Base-by-base conservation (phyloP, 2,888 invertebrate species). In the Heliconius sara region DNA sequence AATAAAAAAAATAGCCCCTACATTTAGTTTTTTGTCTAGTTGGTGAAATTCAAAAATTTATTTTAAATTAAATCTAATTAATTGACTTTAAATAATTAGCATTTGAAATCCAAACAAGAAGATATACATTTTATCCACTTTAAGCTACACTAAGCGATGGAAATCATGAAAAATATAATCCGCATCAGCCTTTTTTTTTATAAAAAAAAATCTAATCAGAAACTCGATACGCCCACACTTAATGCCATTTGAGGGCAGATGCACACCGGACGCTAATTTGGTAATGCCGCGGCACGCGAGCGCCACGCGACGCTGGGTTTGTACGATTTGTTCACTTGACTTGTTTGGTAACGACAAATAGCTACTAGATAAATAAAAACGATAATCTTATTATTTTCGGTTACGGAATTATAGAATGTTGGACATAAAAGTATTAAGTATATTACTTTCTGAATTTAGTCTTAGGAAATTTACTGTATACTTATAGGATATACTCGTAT, bases 271-370 rank as follows among this genome's bases (percentile, higher is more conserved):
- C 88, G 89, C 91, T 93, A 94, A 95, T 94, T 94, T 91, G 88
- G 90, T 94, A 95, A 95, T 93, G 92, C 90, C 87, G 88, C 91
- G 87, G 63, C 94, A 91, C 91, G 93, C 86, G 93, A 80, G 88
- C 86, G 90, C 87, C 92, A 90, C 93, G 90, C 90, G 93, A 90
- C 92, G 89, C 91, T 89, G 91, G 81, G 78, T 89, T 86, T 82
- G 87, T 84, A 85, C 93, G 91, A 95, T 94, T 94, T 93, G 93
- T 92, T 90, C 93, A 92, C 93, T 92, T 91, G 89, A 92, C 92
- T 92, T 91, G 90, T 91, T 93, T 91, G 89, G 90, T 87, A 89
- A 87, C 89, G 88, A 91, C 89, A 90, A 89, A 89, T 90, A 87
- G 84, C 86, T 87, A 88, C 85, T 78, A 82, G 76, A 82, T 76